Evolutionary conservation across 2,113 vertebrate species (phyloP).

Genomic region (Tympanuchus pallidicinctus): DNA sequence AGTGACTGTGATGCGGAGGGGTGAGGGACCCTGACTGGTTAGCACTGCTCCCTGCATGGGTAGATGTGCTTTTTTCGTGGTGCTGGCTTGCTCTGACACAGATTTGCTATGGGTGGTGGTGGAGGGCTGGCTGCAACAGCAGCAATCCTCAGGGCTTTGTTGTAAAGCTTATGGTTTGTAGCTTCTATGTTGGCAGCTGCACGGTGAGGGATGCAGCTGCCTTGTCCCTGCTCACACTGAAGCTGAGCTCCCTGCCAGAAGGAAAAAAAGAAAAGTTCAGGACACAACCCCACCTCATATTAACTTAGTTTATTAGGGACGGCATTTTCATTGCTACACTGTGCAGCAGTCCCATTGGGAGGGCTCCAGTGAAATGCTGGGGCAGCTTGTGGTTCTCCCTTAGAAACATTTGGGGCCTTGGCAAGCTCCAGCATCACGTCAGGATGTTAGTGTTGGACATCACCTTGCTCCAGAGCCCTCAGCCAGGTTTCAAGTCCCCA

Average conservation of each 20-base stretch:
- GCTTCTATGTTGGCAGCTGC: accelerated
- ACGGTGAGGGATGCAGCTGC: accelerated
- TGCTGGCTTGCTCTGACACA: not conserved
- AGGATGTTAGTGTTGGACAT: constrained; percentile 17
- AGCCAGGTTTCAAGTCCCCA: not conserved
- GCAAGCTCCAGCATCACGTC: not conserved
- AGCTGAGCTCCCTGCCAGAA: not conserved
- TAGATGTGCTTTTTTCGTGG: not conserved
- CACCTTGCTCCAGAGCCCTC: constrained; percentile 15
- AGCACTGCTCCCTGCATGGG: accelerated
- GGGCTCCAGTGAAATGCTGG: not conserved
- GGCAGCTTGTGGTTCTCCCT: not conserved
- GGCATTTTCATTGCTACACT: constrained; percentile 8
- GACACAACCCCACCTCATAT: not conserved
- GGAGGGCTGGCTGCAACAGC: not conserved
- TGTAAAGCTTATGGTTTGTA: constrained; percentile 2
- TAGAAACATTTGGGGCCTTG: not conserved
- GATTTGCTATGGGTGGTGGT: accelerated
- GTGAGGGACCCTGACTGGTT: not conserved
- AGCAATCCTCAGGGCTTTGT: not conserved
- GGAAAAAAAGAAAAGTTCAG: not conserved
- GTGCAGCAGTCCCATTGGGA: not conserved
- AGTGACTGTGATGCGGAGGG: not conserved
- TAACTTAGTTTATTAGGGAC: constrained; percentile 78
- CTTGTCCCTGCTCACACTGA: not conserved